phyloP scores from a whole-genome alignment of 2,797 vertebrate species.

The Molossus alvarezi region DNA sequence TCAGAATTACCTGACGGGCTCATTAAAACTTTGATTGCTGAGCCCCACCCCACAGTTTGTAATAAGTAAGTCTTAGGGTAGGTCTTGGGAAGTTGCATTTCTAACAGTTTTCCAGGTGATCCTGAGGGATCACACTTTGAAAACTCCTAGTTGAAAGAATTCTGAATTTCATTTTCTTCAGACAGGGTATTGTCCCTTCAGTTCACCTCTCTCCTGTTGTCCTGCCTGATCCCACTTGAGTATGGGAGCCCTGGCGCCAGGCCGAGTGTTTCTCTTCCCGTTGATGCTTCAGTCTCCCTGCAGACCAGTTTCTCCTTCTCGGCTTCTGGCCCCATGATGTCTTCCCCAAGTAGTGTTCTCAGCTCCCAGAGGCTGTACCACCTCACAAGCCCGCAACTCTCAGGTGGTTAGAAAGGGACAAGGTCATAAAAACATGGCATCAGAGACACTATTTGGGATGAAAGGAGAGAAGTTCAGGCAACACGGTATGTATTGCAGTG shows the following conservation, averaged over 20 bases:
- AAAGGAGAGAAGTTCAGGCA: neutral
- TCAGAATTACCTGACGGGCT: conserved; percentile 16
- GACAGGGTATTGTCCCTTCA: neutral
- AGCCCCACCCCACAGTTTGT: neutral
- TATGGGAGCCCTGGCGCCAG: neutral
- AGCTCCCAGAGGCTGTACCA: neutral
- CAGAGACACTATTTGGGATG: neutral
- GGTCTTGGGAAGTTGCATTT: conserved; percentile 32
- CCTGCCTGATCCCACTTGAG: neutral
- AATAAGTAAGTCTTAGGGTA: neutral
- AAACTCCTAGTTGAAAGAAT: conserved; percentile 10
- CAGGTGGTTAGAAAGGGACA: neutral
- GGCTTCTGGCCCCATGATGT: neutral
- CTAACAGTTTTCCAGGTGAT: neutral
- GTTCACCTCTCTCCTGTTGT: neutral
- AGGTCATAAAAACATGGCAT: neutral
- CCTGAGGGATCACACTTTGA: neutral
- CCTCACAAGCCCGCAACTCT: neutral
- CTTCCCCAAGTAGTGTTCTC: neutral
- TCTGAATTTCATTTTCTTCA: conserved; percentile 41
- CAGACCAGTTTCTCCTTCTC: neutral
- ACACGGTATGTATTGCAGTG: neutral
- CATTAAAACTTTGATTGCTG: neutral
- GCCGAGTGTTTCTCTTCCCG: neutral
- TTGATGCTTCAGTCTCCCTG: neutral